Evolutionary conservation across 2,113 vertebrate genomes (phyloP), one percentile per base, ranked within the genome.

Genomic region (Pluvianellus socialis): DNA sequence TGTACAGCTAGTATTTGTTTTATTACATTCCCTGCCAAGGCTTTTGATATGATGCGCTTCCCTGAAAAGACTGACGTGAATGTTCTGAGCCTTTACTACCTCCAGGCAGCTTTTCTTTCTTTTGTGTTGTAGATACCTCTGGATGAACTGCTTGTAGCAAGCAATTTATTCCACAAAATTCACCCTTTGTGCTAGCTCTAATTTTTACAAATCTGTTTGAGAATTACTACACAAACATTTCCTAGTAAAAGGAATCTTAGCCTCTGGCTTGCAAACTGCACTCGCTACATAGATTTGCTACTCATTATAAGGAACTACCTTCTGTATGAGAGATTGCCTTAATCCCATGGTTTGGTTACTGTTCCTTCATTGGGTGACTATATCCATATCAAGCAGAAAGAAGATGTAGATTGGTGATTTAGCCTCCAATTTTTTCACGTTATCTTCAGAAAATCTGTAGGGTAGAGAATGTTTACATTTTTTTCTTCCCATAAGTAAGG

Each of bases 151-250:
- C 53, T 95, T 13, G 5, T 10, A 87, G 62, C 23, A 80, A 91
- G 65, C 53, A 80, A 94, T 82, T 95, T 91, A 89, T 92, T 95
- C 35, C 56, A 94, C 52, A 82, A 83, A 85, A 91, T 52, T 70
- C 71, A 87, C 40, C 74, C 67, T 88, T 95, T 86, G 52, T 88
- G 53, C 79, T 87, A 65, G 42, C 40, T 90, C 45, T 86, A 92
- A 71, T 95, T 95, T 92, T 92, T 91, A 94, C 62, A 93, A 94
- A 94, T 82, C 72, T 86, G 66, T 71, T 94, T 90, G 70, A 91
- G 67, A 93, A 91, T 79, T 58, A 86, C 73, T 81, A 70, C 84
- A 92, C 83, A 92, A 96, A 94, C 23, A 81, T 90, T 92, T 88
- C 77, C 58, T 14, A 79, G 45, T 33, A 79, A 91, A 79, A 92